Evolutionary conservation across 2,113 vertebrate genomes (phyloP).

Genomic region (Globicephala melas): DNA sequence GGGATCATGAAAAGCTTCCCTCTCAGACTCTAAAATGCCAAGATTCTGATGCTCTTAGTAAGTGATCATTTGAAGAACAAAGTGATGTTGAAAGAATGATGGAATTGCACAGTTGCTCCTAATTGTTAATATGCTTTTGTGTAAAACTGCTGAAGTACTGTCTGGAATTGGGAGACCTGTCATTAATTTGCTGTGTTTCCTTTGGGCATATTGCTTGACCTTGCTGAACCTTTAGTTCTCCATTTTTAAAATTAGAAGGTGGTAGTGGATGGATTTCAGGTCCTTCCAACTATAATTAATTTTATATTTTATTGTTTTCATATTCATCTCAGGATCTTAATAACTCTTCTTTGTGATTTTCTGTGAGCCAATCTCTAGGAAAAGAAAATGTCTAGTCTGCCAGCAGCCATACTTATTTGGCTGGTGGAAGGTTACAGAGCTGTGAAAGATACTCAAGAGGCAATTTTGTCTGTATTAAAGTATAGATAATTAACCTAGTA

Average conservation of each 20-base stretch:
- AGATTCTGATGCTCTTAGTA: neutral
- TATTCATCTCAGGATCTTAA: neutral
- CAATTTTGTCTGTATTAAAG: slow-evolving; percentile 13
- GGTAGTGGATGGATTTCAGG: neutral
- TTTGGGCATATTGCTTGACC: neutral
- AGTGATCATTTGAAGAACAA: neutral
- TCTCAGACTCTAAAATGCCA: neutral
- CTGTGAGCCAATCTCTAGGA: neutral
- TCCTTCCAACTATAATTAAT: neutral
- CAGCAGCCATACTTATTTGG: neutral
- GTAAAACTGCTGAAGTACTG: neutral
- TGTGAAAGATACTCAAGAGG: neutral
- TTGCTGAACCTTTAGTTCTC: neutral
- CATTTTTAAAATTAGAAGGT: neutral
- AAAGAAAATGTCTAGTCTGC: neutral
- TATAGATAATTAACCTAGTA: slow-evolving; percentile 33
- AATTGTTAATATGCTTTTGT: neutral
- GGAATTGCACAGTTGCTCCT: neutral
- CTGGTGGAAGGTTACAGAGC: neutral
- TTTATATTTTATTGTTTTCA: neutral
- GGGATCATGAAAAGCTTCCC: neutral
- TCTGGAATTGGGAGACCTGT: neutral
- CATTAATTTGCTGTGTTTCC: neutral
- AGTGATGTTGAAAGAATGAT: neutral
- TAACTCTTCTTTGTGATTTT: neutral